These are phyloP conservation scores for Orthosia cruda DNA, from an alignment of 2,888 invertebrate genomes.

Conservation along the genomic window DNA sequence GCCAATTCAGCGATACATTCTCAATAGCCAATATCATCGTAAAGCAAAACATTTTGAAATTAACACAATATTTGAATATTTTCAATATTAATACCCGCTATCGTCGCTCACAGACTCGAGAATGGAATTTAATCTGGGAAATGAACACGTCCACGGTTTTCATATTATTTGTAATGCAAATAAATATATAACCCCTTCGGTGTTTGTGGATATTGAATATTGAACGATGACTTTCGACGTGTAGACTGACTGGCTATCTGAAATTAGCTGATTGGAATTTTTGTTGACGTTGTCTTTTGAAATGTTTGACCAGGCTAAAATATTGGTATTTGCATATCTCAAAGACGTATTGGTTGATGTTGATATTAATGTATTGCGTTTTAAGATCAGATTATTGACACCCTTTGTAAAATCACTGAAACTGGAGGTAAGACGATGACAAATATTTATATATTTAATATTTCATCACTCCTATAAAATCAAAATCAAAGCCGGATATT, in stretches of 20 bases:
- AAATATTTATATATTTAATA: not conserved
- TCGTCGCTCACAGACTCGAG: constrained; percentile 78
- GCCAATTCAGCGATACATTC: constrained; percentile 31
- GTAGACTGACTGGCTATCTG: constrained; percentile 4
- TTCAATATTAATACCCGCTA: constrained; percentile 81
- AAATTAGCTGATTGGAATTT: constrained; percentile 21
- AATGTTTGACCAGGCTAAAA: not conserved
- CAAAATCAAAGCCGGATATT: too few species aligned
- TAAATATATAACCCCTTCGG: constrained; percentile 56
- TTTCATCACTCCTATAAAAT: not conserved
- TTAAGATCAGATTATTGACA: not conserved
- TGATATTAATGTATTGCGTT: not conserved
- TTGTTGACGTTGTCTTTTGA: constrained; percentile 10
- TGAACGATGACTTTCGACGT: constrained; percentile 27
- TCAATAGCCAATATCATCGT: constrained; percentile 31
- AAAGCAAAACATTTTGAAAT: constrained; percentile 70
- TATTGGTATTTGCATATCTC: not conserved
- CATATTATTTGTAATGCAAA: constrained; percentile 69
- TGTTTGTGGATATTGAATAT: constrained; percentile 42
- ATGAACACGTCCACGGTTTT: constrained; percentile 74
- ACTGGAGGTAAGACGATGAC: not conserved
- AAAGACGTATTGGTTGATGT: not conserved
- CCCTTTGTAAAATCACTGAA: not conserved
- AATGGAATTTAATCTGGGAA: constrained; percentile 78
- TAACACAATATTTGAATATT: constrained; percentile 74